Base-by-base conservation (phyloP, 2,797 vertebrate species). In the Synanceia verrucosa region DNA sequence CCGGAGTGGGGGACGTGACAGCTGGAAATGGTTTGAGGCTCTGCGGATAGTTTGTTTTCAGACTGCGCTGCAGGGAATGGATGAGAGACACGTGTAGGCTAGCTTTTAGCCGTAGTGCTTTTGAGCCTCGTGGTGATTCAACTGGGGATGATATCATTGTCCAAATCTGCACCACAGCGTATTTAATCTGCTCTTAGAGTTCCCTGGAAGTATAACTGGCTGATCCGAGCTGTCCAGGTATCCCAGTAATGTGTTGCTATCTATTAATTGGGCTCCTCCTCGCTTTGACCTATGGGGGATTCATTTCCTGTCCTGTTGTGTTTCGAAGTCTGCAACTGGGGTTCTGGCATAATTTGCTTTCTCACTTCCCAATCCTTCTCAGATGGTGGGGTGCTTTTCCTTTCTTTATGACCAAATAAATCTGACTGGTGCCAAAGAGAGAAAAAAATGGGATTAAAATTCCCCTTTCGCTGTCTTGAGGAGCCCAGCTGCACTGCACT, bases 341-440 rank as follows among this genome's bases (percentile, higher is more conserved):
- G 73, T 76, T 89, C 88, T 88, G 86, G 84, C 78, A 85, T 88
- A 79, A 89, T 87, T 89, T 86, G 81, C 65, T 18, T 81, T 88
- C 86, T 88, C 82, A 88, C 85, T 86, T 91, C 82, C 78, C 79
- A 81, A 65, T 89, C 88, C 86, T 52, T 89, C 83, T 93, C 86
- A 82, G 81, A 90, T 89, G 84, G 85, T 63, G 77, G 81, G 77
- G 76, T 85, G 86, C 84, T 89, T 91, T 91, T 91, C 84, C 82
- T 88, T 86, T 87, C 82, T 93, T 94, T 93, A 93, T 88, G 93
- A 94, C 88, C 89, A 89, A 92, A 94, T 94, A 94, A 94, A 94
- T 94, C 92, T 91, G 76, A 86, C 83, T 60, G 66, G 85, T 92
- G 92, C 93, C 93, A 94, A 92, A 93, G 63, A 78, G 74, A 67